Evolutionary conservation across 2,888 invertebrate species (phyloP).

Genomic region (Eutolmus rufibarbis): DNA sequence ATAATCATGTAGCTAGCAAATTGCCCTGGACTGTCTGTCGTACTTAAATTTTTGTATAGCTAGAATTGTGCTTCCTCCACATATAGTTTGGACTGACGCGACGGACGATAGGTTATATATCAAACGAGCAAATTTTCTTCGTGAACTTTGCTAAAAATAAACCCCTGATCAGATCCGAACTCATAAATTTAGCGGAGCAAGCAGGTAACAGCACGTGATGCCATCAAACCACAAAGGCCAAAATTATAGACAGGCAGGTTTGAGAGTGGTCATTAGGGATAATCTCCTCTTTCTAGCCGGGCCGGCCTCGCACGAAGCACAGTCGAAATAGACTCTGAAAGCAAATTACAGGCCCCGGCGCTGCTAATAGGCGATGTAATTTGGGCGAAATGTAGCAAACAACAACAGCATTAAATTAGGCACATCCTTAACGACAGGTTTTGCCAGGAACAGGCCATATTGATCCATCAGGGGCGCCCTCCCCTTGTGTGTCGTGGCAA

Average conservation of each 20-base stretch:
- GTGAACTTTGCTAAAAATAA: not conserved
- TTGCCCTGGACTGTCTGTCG: too few relatives aligned
- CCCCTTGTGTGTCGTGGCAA: not conserved
- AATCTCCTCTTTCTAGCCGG: not conserved
- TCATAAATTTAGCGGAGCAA: not conserved
- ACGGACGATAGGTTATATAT: not conserved
- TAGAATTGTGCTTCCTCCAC: not conserved
- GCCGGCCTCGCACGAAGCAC: not conserved
- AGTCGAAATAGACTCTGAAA: not conserved
- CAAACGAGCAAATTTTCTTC: not conserved
- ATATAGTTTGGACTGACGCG: not conserved
- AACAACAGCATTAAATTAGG: conserved; percentile 35
- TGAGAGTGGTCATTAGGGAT: conserved; percentile 11
- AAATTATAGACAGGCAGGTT: conserved; percentile 13
- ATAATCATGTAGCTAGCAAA: too few relatives aligned
- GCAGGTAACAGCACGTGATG: not conserved
- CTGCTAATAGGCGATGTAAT: conserved; percentile 25
- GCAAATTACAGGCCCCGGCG: conserved; percentile 11
- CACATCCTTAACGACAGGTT: conserved; percentile 31
- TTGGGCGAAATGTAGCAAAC: conserved; percentile 6
- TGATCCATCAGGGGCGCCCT: conserved; percentile 10
- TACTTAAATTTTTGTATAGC: not conserved
- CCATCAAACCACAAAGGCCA: conserved; percentile 3
- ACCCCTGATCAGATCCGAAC: not conserved
- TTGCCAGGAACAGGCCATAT: not conserved